phyloP scores from a whole-genome alignment of 2,888 invertebrate species.

The Drosophila limbata region DNA sequence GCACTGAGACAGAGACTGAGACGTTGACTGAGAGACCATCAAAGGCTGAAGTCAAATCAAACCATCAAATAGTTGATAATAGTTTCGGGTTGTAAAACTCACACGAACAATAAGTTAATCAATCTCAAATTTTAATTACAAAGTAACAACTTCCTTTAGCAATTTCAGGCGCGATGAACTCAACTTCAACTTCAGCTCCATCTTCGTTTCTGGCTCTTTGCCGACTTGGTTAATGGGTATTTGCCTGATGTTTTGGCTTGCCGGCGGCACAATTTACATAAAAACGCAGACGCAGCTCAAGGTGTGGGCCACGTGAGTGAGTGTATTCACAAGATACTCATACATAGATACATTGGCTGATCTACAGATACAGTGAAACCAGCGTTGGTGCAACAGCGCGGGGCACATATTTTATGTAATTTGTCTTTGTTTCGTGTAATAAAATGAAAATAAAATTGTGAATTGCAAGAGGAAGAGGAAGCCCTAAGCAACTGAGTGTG shows the following conservation, averaged over 20 bases:
- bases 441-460: slow-evolving; percentile 82
- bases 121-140: slow-evolving; percentile 81
- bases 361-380: slow-evolving; percentile 22
- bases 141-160: slow-evolving; percentile 81
- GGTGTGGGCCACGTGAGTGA: slow-evolving; percentile 69
- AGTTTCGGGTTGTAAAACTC: slow-evolving; percentile 80
- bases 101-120: slow-evolving; percentile 83
- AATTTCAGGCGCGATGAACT: slow-evolving; percentile 81
- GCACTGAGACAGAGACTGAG: slow-evolving; percentile 1
- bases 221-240: slow-evolving; percentile 66
- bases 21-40: slow-evolving; percentile 25
- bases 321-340: slow-evolving; percentile 49
- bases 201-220: slow-evolving; percentile 3
- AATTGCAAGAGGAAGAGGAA: slow-evolving; percentile 59
- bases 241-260: slow-evolving; percentile 29
- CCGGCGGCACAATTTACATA: slow-evolving; percentile 73
- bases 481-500: slow-evolving; percentile 29
- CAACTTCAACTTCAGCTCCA: slow-evolving; percentile 22
- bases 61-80: slow-evolving; percentile 80
- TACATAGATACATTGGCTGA: slow-evolving; percentile 22
- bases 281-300: slow-evolving; percentile 70
- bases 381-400: slow-evolving; percentile 38
- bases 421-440: slow-evolving; percentile 82
- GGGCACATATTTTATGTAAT: slow-evolving; percentile 79
- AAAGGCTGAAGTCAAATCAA: slow-evolving; percentile 65